Conservation (phyloP, 2,888 invertebrate genomes). For the Steinernema carpocapsae region DNA sequence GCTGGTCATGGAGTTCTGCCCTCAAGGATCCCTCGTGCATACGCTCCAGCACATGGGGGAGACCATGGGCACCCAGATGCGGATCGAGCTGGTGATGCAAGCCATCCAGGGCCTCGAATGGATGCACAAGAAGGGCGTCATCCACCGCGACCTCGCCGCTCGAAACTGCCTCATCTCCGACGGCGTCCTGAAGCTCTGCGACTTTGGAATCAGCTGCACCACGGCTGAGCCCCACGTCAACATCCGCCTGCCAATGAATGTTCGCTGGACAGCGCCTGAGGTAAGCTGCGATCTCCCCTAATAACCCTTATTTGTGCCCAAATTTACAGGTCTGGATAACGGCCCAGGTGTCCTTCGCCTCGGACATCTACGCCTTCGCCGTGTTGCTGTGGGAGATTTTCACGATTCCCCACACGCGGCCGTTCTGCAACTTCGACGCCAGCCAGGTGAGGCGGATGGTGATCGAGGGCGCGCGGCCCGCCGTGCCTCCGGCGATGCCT, state of each 20-base stretch:
- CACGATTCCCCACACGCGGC: neutral
- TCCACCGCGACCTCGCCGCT: conserved; percentile 11
- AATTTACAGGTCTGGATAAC: neutral
- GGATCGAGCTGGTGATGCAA: neutral
- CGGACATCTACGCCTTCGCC: conserved; percentile 20
- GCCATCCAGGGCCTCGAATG: neutral
- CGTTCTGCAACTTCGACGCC: neutral
- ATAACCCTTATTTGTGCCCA: neutral
- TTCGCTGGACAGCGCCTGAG: conserved; percentile 31
- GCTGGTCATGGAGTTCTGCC: neutral
- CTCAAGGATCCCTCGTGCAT: neutral
- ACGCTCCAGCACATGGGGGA: neutral
- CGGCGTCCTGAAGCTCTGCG: neutral
- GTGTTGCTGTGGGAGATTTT: conserved; percentile 12
- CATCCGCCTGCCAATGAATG: neutral
- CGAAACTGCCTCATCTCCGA: conserved; percentile 1
- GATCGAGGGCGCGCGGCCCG: neutral
- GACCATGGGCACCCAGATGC: neutral
- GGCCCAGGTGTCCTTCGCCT: neutral
- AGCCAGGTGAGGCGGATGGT: neutral
- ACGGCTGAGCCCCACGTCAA: neutral
- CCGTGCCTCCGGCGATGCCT: neutral
- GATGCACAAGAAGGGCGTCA: conserved; percentile 3
- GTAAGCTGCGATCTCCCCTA: neutral
- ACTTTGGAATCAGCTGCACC: conserved; percentile 12